Conservation (phyloP, 2,797 vertebrate species). For the Tragopan temminckii region DNA sequence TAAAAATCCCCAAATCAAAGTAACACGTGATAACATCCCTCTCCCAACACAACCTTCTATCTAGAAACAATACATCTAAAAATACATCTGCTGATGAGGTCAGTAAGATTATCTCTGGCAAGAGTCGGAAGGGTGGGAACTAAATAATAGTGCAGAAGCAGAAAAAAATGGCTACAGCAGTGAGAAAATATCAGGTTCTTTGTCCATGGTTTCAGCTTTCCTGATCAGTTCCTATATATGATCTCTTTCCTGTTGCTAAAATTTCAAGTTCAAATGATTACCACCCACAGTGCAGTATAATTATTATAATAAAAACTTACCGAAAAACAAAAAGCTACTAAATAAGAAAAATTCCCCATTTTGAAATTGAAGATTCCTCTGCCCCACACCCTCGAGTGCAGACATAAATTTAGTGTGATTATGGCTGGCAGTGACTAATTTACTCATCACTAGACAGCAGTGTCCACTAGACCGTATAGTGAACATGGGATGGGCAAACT, state of each 20-base stretch:
- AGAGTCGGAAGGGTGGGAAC: slow-evolving; percentile 33
- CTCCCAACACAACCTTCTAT: background rate
- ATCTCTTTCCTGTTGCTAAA: slow-evolving; percentile 15
- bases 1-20: slow-evolving; percentile 29
- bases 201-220: slow-evolving; percentile 16
- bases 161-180: background rate
- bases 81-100: slow-evolving; percentile 65
- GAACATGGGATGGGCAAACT: background rate
- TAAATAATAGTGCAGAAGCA: slow-evolving; percentile 34
- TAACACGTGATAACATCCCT: background rate
- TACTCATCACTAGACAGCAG: background rate
- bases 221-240: background rate
- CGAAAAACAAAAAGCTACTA: background rate
- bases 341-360: background rate
- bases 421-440: background rate
- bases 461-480: background rate
- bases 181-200: slow-evolving; percentile 20
- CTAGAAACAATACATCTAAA: slow-evolving; percentile 62
- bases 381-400: background rate
- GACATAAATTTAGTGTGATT: background rate
- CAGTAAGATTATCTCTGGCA: background rate
- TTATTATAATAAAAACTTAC: background rate
- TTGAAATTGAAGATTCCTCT: rapidly evolving
- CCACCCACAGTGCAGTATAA: background rate
- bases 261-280: background rate